Conservation (phyloP, 2,797 vertebrate species). For the Gobio occitaniae region DNA sequence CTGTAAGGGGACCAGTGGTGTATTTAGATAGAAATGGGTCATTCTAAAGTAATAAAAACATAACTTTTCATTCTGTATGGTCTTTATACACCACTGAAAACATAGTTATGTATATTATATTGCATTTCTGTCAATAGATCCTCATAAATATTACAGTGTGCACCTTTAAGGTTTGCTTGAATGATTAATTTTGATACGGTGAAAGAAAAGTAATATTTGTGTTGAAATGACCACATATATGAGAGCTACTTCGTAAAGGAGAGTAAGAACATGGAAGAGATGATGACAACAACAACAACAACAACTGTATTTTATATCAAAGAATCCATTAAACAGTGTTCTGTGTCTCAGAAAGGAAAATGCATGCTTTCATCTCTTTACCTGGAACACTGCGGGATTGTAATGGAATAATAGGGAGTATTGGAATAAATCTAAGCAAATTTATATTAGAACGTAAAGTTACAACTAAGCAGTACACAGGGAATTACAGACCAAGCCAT, state of each 20-base stretch:
- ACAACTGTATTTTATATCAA: conserved; percentile 32
- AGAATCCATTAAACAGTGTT: conserved; percentile 24
- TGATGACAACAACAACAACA: conserved; percentile 3
- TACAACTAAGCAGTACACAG: background rate
- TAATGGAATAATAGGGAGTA: background rate
- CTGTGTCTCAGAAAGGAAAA: conserved; percentile 1
- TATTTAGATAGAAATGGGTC: too few species aligned
- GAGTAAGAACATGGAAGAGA: background rate
- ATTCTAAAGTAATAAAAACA: too few species aligned
- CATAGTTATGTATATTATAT: too few species aligned
- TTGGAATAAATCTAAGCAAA: conserved; percentile 4
- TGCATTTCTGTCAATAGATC: too few species aligned
- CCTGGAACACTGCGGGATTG: background rate
- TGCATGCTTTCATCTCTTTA: conserved; percentile 20
- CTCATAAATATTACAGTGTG: too few species aligned
- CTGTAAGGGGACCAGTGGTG: too few species aligned
- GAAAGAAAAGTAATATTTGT: background rate
- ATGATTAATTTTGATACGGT: background rate
- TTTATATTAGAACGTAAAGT: background rate
- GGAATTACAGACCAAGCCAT: background rate
- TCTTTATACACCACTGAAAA: too few species aligned
- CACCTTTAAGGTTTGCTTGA: background rate
- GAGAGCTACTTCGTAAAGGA: background rate
- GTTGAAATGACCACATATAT: conserved; percentile 13
- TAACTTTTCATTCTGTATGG: too few species aligned